Evolutionary conservation across 2,888 invertebrate genomes (phyloP).

Genomic region (Cephus rjabovi): DNA sequence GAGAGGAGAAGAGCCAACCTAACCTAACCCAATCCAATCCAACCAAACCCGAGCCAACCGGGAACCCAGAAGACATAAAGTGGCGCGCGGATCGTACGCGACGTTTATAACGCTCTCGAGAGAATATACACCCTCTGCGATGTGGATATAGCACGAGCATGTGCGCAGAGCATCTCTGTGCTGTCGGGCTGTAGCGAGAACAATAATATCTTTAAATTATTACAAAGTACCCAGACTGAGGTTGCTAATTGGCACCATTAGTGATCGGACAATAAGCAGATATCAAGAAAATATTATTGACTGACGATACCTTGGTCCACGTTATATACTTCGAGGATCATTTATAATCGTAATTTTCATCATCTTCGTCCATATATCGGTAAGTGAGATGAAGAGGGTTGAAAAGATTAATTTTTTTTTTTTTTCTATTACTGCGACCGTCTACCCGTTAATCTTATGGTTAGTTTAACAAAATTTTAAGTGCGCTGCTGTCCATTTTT

Average conservation of each 20-base stretch:
- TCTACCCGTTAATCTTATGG: not conserved
- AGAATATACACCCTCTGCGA: constrained; percentile 19
- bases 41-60: constrained; percentile 9
- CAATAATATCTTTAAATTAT: constrained; percentile 33
- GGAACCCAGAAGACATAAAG: constrained; percentile 28
- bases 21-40: not conserved
- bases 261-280: not conserved
- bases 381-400: not conserved
- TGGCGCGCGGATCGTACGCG: constrained; percentile 26
- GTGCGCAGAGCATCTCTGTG: constrained; percentile 8
- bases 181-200: constrained; percentile 1
- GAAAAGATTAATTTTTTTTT: not conserved
- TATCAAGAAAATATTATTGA: not conserved
- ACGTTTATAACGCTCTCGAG: constrained; percentile 33
- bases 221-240: constrained; percentile 3
- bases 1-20: not conserved
- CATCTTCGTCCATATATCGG: not conserved
- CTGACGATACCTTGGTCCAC: not conserved
- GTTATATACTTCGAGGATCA: not conserved
- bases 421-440: no score
- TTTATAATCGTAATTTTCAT: not conserved
- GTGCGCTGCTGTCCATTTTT: not conserved
- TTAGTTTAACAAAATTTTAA: no score
- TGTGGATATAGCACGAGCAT: constrained; percentile 6
- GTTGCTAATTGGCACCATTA: constrained; percentile 27